These are phyloP conservation scores for Jaculus jaculus DNA, from an alignment of 2,113 vertebrate genomes.

Conservation along the genomic window DNA sequence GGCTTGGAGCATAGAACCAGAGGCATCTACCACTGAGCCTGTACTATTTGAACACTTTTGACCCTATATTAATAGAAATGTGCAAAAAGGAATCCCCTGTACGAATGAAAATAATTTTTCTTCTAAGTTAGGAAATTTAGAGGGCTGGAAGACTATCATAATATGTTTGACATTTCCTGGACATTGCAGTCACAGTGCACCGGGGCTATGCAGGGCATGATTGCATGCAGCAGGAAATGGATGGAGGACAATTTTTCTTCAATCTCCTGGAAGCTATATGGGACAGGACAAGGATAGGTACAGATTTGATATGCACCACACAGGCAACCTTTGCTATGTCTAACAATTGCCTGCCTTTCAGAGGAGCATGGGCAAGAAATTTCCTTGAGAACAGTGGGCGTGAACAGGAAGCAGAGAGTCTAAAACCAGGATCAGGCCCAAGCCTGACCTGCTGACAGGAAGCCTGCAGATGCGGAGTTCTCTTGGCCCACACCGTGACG, in stretches of 20 bases:
- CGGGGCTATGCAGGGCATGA: too few relatives aligned
- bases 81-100: not conserved
- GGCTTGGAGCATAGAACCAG: not conserved
- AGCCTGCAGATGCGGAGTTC: too few relatives aligned
- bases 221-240: not conserved
- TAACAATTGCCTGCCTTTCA: not conserved
- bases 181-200: not conserved
- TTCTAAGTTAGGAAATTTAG: not conserved
- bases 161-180: not conserved
- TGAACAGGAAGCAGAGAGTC: not conserved
- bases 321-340: not conserved
- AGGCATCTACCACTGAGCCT: not conserved
- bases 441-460: not conserved
- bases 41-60: not conserved
- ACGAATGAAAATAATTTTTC: not conserved
- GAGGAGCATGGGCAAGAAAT: not conserved
- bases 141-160: not conserved
- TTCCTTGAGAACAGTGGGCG: not conserved
- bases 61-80: not conserved
- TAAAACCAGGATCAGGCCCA: not conserved
- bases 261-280: not conserved
- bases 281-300: not conserved
- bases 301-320: not conserved
- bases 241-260: not conserved
- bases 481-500: not conserved